phyloP scores from a whole-genome alignment of 2,888 invertebrate genomes.

The Heteropelma amictum region DNA sequence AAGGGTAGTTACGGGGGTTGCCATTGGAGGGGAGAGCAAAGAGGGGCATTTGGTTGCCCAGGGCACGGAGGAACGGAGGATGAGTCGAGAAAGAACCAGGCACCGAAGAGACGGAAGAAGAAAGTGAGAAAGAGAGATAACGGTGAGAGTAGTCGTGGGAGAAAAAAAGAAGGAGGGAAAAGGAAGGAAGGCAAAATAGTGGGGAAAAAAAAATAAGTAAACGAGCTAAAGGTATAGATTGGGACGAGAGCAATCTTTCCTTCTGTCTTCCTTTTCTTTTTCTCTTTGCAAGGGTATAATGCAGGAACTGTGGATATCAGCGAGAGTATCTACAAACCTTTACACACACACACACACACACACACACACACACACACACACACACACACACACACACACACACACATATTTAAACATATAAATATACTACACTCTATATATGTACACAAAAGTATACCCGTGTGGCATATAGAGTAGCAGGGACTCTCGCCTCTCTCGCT shows the following conservation, averaged over 20 bases:
- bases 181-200: not conserved
- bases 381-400: no score
- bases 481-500: conserved; percentile 11
- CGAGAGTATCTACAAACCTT: no score
- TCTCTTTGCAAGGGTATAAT: conserved; percentile 56
- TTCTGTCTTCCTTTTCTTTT: conserved; percentile 57
- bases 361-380: no score
- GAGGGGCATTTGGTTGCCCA: conserved; percentile 19
- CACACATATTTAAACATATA: not conserved
- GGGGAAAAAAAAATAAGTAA: conserved; percentile 18
- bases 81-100: conserved; percentile 27
- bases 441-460: not conserved
- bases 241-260: conserved; percentile 61
- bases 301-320: conserved; percentile 25
- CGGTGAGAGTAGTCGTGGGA: conserved; percentile 8
- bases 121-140: conserved; percentile 39
- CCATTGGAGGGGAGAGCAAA: not conserved
- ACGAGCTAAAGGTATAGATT: conserved; percentile 45
- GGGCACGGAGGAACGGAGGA: conserved; percentile 38
- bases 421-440: not conserved
- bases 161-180: conserved; percentile 21
- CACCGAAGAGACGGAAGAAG: conserved; percentile 41
- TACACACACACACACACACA: no score
- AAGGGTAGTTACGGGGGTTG: conserved; percentile 4
- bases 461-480: not conserved